phyloP scores from a whole-genome alignment of 2,888 invertebrate species.

The Rapana venosa region DNA sequence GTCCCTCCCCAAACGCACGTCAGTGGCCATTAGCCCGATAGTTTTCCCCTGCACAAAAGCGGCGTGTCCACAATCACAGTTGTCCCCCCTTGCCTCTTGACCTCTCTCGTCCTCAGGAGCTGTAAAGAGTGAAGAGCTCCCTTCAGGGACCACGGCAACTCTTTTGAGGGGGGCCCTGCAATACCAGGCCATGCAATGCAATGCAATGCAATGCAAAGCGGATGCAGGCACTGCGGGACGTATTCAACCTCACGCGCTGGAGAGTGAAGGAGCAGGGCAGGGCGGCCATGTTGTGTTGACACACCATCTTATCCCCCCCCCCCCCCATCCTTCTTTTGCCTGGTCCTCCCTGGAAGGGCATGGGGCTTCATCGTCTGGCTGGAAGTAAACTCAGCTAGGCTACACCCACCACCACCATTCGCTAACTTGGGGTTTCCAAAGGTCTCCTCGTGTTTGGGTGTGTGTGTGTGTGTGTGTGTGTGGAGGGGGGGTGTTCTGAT shows the following conservation, averaged over 20 bases:
- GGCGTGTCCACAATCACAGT: constrained; percentile 10
- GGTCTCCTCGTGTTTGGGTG: too few species aligned
- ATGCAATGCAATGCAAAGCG: background rate
- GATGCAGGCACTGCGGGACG: constrained; percentile 1
- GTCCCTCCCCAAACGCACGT: background rate
- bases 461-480: too few species aligned
- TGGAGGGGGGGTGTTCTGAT: background rate
- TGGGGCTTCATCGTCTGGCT: too few species aligned
- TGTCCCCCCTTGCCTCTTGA: constrained; percentile 11
- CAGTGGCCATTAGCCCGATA: background rate
- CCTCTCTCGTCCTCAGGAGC: background rate
- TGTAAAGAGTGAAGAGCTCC: background rate
- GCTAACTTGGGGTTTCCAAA: too few species aligned
- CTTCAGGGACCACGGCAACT: background rate
- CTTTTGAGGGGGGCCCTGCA: background rate
- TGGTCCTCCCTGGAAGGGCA: too few species aligned
- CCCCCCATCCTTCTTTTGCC: background rate
- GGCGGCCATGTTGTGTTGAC: background rate
- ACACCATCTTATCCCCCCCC: background rate
- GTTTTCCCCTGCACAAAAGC: background rate
- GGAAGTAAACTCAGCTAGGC: too few species aligned
- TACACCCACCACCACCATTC: too few species aligned
- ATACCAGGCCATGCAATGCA: too few species aligned
- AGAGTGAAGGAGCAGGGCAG: background rate
- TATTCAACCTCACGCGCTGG: background rate